A percentile compares a stretch with the other conserved stretches of the same genome.
Evolutionary conservation across 1,140 invertebrate genomes (phyloP).

Genomic region (Drosophila tani): DNA sequence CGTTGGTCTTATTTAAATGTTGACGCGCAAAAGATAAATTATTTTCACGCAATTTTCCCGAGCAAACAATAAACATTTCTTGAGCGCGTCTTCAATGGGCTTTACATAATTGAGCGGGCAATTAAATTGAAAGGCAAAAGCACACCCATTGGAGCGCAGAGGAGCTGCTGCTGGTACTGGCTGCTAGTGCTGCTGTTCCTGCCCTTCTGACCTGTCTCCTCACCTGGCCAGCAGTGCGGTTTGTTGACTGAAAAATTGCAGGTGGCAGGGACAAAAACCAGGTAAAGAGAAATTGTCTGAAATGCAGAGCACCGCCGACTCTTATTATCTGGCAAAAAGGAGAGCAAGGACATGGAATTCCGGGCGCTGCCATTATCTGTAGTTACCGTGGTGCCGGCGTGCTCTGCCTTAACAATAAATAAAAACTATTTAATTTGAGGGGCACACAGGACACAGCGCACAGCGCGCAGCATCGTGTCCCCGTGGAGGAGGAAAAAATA

Average conservation of each 20-base stretch:
- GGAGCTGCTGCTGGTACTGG: neutral
- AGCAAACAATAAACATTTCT: slow-evolving; percentile 78
- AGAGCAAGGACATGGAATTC: slow-evolving; percentile 45
- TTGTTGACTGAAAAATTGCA: slow-evolving; percentile 61
- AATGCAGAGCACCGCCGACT: slow-evolving; percentile 36
- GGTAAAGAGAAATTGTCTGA: slow-evolving; percentile 35
- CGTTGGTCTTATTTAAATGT: slow-evolving; percentile 63
- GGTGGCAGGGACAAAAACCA: slow-evolving; percentile 33
- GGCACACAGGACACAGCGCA: slow-evolving; percentile 22
- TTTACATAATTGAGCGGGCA: slow-evolving; percentile 79
- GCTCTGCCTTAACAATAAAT: slow-evolving; percentile 72
- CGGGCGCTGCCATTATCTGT: slow-evolving; percentile 62
- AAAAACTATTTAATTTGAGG: slow-evolving; percentile 82
- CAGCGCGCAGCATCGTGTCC: slow-evolving; percentile 16
- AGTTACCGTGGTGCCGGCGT: slow-evolving; percentile 45
- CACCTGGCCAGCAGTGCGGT: slow-evolving; percentile 36
- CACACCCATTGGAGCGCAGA: slow-evolving; percentile 30
- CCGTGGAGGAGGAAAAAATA: slow-evolving; percentile 47
- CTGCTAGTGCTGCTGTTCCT: slow-evolving; percentile 5
- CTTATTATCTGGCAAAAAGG: slow-evolving; percentile 27
- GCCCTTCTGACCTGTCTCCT: slow-evolving; percentile 7
- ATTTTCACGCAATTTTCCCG: slow-evolving; percentile 78
- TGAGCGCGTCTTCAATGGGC: slow-evolving; percentile 59
- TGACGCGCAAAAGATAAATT: slow-evolving; percentile 76
- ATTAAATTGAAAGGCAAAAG: slow-evolving; percentile 69